Conservation (phyloP, 2,797 vertebrate species). For the Heteromormyrus szaboi region DNA sequence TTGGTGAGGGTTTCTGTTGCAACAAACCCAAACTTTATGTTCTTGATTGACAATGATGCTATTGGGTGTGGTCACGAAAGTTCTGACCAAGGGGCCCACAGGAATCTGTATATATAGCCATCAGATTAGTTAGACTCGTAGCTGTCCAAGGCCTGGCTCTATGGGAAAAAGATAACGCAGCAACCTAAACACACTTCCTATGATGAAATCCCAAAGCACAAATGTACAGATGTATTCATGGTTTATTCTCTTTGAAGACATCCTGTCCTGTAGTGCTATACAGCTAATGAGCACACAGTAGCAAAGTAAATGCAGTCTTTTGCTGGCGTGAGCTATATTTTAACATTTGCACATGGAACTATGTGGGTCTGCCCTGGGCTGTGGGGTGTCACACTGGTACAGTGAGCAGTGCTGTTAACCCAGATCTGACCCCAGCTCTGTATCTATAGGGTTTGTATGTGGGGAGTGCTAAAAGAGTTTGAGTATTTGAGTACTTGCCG, state of each 20-base stretch:
- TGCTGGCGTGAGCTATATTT: slow-evolving; percentile 3
- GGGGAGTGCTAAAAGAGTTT: not conserved
- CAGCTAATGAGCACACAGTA: not conserved
- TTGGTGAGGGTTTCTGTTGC: not conserved
- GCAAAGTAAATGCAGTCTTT: not conserved
- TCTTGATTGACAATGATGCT: not conserved
- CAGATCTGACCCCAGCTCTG: not conserved
- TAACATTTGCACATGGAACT: not conserved
- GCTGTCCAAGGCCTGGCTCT: not conserved
- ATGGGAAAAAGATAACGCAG: not conserved
- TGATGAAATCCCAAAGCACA: slow-evolving; percentile 7
- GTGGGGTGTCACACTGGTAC: not conserved
- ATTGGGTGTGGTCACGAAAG: not conserved
- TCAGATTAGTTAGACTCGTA: not conserved
- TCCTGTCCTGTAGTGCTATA: not conserved
- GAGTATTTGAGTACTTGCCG: not conserved
- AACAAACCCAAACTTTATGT: not conserved
- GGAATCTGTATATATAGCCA: not conserved
- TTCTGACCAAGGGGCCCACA: not conserved
- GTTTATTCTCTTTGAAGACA: slow-evolving; percentile 4
- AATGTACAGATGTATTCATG: not conserved
- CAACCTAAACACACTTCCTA: not conserved
- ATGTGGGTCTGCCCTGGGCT: not conserved
- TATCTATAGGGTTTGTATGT: not conserved
- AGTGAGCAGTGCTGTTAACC: not conserved